phyloP scores from a whole-genome alignment of 2,113 vertebrate genomes.

The Tyrannus savana region DNA sequence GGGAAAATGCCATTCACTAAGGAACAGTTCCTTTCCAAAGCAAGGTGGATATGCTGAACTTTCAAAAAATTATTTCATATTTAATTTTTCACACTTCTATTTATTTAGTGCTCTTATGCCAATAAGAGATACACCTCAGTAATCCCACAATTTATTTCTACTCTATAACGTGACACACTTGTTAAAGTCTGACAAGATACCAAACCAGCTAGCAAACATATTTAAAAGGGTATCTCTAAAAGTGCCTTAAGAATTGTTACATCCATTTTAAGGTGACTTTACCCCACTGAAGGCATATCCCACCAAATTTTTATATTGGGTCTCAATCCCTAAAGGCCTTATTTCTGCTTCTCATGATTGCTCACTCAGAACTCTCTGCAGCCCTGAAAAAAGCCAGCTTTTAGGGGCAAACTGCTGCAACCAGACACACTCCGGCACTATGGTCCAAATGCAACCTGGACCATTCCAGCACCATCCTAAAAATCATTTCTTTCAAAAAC shows the following conservation, averaged over 20 bases:
- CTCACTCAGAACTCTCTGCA: not conserved
- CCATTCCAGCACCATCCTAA: not conserved
- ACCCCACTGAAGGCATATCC: not conserved
- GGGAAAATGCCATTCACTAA: not conserved
- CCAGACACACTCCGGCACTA: not conserved
- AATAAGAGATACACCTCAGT: not conserved
- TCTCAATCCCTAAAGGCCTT: not conserved
- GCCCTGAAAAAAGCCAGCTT: not conserved
- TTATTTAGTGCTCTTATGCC: not conserved
- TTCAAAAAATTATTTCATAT: not conserved
- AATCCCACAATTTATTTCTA: not conserved
- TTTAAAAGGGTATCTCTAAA: not conserved
- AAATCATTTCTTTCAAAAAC: not conserved
- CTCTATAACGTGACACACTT: not conserved
- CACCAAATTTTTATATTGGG: not conserved
- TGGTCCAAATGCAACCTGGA: not conserved
- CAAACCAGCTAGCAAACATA: not conserved
- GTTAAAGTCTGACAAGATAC: not conserved
- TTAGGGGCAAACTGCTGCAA: not conserved
- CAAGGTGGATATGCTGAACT: not conserved
- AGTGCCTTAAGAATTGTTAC: not conserved
- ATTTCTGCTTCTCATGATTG: not conserved
- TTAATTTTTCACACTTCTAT: not conserved
- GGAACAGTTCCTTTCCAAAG: not conserved
- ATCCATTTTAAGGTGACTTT: not conserved